Percentiles rank a stretch among this genome's conserved stretches.
phyloP scores from a whole-genome alignment of 2,113 vertebrate genomes.

The Puffinus mauretanicus region DNA sequence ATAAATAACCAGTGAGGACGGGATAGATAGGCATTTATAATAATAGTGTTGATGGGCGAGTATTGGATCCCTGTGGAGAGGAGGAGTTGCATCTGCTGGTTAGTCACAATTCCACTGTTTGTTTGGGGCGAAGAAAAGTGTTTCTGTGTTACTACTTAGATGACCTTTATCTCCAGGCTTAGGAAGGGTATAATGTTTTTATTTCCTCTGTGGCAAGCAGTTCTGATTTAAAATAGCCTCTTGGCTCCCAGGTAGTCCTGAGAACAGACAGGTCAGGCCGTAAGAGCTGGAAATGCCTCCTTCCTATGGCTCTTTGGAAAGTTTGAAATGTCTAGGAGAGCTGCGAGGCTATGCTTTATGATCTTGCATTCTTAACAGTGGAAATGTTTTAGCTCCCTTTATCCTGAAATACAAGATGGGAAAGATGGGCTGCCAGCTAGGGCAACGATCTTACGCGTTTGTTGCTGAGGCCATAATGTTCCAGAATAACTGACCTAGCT shows the following conservation, averaged over 20 bases:
- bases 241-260: neutral
- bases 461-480: neutral
- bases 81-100: neutral
- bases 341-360: neutral
- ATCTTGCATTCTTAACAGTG: neutral
- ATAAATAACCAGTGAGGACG: neutral
- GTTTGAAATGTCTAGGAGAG: neutral
- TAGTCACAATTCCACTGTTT: neutral
- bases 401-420: neutral
- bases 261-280: neutral
- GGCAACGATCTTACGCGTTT: fast-evolving
- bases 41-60: fast-evolving
- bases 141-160: no score
- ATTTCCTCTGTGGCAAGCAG: neutral
- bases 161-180: neutral
- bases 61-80: neutral
- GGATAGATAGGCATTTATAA: fast-evolving
- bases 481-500: neutral
- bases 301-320: neutral
- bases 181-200: neutral
- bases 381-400: neutral
- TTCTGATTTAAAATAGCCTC: neutral
- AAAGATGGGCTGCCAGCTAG: neutral
- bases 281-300: neutral
- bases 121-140: fast-evolving